Evolutionary conservation across 2,797 vertebrate genomes (phyloP).

Genomic region (Crax fasciolata): DNA sequence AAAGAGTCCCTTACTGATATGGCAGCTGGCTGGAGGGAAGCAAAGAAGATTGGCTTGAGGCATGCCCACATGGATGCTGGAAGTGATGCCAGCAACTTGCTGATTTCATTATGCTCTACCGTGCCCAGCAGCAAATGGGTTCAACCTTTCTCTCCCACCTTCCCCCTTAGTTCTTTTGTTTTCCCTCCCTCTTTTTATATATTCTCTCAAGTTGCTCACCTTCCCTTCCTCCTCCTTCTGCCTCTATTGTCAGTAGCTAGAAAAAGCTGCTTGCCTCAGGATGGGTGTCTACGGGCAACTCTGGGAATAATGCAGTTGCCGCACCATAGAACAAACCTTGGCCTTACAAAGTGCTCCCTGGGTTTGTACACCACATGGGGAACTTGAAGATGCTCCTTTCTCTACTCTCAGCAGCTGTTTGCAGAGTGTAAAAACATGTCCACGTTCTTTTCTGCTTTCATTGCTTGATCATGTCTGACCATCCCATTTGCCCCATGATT

Average conservation of each 20-base stretch:
- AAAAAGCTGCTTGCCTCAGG: background rate
- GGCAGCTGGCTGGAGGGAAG: accelerated
- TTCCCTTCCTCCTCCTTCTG: background rate
- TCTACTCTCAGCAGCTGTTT: background rate
- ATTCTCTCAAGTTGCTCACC: background rate
- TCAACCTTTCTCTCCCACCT: background rate
- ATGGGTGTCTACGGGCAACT: background rate
- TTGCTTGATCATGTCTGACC: background rate
- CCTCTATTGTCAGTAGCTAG: background rate
- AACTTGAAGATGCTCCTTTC: background rate
- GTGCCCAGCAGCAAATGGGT: background rate
- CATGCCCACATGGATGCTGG: background rate
- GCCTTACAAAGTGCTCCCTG: background rate
- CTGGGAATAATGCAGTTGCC: background rate
- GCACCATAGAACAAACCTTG: background rate
- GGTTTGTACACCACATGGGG: background rate
- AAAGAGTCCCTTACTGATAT: background rate
- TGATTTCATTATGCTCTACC: background rate
- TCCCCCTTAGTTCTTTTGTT: background rate
- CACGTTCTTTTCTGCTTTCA: background rate
- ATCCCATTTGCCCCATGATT: background rate
- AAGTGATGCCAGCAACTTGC: background rate
- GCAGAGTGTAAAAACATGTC: background rate
- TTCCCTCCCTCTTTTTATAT: background rate
- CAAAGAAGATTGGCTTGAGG: background rate